Evolutionary conservation across 2,888 invertebrate genomes (phyloP).

Genomic region (Neelides folsomi): DNA sequence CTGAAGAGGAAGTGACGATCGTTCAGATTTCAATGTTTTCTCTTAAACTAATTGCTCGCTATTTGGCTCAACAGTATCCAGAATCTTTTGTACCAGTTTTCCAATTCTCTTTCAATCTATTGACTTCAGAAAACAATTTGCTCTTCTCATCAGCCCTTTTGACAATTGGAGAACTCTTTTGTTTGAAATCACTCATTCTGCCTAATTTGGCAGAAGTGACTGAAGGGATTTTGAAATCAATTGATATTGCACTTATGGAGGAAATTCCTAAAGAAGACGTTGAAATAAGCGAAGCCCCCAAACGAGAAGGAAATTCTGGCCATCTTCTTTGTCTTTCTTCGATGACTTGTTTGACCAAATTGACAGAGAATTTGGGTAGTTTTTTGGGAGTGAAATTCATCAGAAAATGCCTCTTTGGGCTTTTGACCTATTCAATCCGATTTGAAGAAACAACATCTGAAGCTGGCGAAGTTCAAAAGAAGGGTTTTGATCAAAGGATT

Average conservation of each 20-base stretch:
- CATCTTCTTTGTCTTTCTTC: conserved; percentile 28
- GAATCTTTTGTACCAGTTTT: conserved; percentile 52
- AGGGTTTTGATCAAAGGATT: conserved; percentile 26
- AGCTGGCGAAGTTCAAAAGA: conserved; percentile 6
- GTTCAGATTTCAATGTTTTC: conserved; percentile 72
- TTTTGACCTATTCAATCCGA: conserved; percentile 16
- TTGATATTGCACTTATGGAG: not conserved
- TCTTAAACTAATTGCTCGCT: conserved; percentile 65
- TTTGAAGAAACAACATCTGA: too few species aligned
- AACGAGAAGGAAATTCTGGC: too few species aligned
- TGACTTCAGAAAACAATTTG: conserved; percentile 17
- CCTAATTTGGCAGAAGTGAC: conserved; percentile 24
- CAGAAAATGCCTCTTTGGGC: conserved; percentile 18
- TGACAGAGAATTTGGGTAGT: conserved; percentile 27
- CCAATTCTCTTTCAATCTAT: conserved; percentile 14
- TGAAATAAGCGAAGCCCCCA: conserved; percentile 1
- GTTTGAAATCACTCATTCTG: conserved; percentile 23
- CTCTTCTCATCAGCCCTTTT: conserved; percentile 33
- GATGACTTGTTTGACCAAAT: conserved; percentile 27
- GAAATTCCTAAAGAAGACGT: not conserved
- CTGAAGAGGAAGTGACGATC: conserved; percentile 52
- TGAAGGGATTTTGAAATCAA: conserved; percentile 19
- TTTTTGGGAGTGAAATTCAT: conserved; percentile 30
- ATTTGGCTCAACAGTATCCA: conserved; percentile 53
- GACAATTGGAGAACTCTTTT: conserved; percentile 39